phyloP scores from a whole-genome alignment of 2,113 vertebrate species.

The Cryptoleucopteryx plumbea region DNA sequence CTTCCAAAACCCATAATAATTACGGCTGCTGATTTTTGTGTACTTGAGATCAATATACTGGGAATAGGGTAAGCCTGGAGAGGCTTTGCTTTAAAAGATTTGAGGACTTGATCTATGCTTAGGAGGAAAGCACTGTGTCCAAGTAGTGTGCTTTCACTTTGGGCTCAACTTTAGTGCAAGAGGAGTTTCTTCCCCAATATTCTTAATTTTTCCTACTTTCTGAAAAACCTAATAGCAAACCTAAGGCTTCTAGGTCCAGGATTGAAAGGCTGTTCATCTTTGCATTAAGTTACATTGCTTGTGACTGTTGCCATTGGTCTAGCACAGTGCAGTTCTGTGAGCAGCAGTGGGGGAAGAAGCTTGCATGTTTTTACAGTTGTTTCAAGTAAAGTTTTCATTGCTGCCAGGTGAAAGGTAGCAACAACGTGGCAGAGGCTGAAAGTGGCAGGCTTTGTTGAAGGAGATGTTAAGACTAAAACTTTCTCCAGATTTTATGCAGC shows the following conservation, averaged over 20 bases:
- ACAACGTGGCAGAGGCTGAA: not conserved
- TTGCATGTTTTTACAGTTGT: fast-evolving
- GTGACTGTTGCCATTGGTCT: not conserved
- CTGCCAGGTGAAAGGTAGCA: not conserved
- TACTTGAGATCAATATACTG: not conserved
- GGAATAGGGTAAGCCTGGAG: not conserved
- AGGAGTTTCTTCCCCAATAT: not conserved
- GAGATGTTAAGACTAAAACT: not conserved
- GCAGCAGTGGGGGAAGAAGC: not conserved
- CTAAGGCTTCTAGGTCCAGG: not conserved
- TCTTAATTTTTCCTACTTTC: not conserved
- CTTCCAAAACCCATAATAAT: not conserved
- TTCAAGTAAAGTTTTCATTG: not conserved
- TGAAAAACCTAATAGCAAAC: not conserved
- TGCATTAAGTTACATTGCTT: not conserved
- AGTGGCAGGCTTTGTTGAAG: not conserved
- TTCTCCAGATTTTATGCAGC: not conserved
- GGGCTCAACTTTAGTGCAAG: not conserved
- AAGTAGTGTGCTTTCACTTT: not conserved
- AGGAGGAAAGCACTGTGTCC: not conserved
- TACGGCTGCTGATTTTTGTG: not conserved
- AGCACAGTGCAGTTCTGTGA: not conserved
- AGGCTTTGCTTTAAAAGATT: not conserved
- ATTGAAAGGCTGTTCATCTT: not conserved
- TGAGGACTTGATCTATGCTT: not conserved